Base-by-base conservation (phyloP, 2,797 vertebrate species). In the Sebastes matsubarae region DNA sequence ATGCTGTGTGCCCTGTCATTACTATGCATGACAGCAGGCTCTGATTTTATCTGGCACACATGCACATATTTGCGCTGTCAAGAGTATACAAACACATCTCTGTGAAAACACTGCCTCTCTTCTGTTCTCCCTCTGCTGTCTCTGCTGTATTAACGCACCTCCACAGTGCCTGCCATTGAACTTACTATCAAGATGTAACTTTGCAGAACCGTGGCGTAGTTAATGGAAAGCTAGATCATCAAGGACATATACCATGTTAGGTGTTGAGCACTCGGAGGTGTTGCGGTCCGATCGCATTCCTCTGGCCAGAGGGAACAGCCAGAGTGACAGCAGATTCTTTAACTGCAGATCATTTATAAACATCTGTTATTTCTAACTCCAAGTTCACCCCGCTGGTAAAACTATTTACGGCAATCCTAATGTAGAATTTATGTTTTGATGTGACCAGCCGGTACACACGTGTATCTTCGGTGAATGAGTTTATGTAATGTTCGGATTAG, bases 171-270 rank as follows among this genome's bases (percentile, higher is more conserved):
- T 69, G 75, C 72, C 65, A 76, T 75, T 84, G 64, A 79, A 72
- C 58, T 60, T 30, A 55, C 29, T 61, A 64, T 79, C 66, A 72
- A 69, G 74, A 86, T 75, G 75, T 68, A 66, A 65, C 71, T 83
- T 72, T 74, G 72, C 75, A 89, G 69, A 79, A 67, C 68, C 72
- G 69, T 65, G 59, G 81, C 79, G 75, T 58, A 75, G 87, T 91
- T 87, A 87, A 91, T 81, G 75, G 59, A 88, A 91, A 92, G 72
- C 80, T 80, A 63, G 86, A 81, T 87, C 60, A 81, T 80, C 81
- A 83, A 92, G 84, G 80, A 81, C 88, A 86, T 36, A 84, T 27
- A 88, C 91, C 88, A 89, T 94, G 90, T 93, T 93, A 91, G 87
- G 89, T 79, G 87, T 72, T 82, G 84, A 91, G 80, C 2, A 16